Evolutionary conservation across 2,113 vertebrate species (phyloP), one percentile per base, ranked within the genome.

Genomic region (Gadus chalcogrammus): DNA sequence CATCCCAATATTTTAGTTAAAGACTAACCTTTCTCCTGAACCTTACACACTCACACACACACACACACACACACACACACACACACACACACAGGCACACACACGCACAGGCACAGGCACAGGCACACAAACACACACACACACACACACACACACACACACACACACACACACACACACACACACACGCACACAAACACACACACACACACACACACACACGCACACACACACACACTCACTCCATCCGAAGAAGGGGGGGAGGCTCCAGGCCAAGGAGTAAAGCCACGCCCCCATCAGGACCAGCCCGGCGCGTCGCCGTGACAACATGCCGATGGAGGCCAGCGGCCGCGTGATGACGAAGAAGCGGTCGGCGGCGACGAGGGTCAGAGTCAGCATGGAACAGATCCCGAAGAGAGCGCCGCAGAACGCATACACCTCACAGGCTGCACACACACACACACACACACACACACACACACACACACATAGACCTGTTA

Each of bases 191-290:
- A 24, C 24, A 31, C 11, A 24, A 87, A 85, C 72, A 91, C 90
- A 35, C 11, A 48, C 42, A 48, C 42, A 48, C 5, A 48, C 42
- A 48, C 42, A 48, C 42, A 28, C 13, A 16, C 24, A 28, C 24
- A 58, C 55, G 18, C 42, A 53, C 6, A 59, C n/a, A 7, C 15
- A 55, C 0, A 24, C 24, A 31, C 11, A 52, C 89, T 87, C 72
- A 91, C 90, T 91, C 90, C 90, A 91, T 65, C 90, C 88, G 11
- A 91, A 91, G 84, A 91, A 91, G 0, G 90, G 90, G 0, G 90
- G 90, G 70, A 91, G 72, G 71, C 90, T 91, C 90, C 90, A 91
- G 9, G 76, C 83, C 78, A 91, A 78, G 0, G 88, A 86, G 78
- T 91, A 91, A 4, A 15, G 0, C 90, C 90, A 91, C 59, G 83